Evolutionary conservation across 2,797 vertebrate species (phyloP).

Genomic region (Myripristis murdjan): DNA sequence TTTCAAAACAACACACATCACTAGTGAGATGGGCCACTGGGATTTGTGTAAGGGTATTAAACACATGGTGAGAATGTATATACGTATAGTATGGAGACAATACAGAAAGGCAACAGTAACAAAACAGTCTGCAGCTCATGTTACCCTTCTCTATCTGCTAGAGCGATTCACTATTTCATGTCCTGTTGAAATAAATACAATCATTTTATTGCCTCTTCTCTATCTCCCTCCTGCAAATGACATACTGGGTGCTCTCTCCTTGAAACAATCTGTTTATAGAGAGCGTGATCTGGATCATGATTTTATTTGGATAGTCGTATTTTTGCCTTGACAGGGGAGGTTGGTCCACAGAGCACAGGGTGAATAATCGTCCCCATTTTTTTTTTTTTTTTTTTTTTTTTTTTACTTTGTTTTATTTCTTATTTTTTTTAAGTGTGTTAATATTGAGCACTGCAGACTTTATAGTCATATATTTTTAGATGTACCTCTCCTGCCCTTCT

Average conservation of each 20-base stretch:
- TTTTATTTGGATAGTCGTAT: constrained; percentile 31
- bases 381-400: constrained; percentile 5
- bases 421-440: too few species aligned
- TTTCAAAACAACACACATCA: constrained; percentile 73
- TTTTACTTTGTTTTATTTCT: too few species aligned
- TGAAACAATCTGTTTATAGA: constrained; percentile 27
- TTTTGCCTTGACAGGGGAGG: too few species aligned
- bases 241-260: constrained; percentile 18
- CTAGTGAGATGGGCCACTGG: constrained; percentile 53
- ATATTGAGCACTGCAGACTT: too few species aligned
- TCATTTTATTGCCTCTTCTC: constrained; percentile 39
- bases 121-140: constrained; percentile 41
- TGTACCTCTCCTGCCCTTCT: neutral
- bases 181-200: constrained; percentile 41
- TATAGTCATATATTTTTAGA: neutral
- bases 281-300: constrained; percentile 16
- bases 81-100: constrained; percentile 38
- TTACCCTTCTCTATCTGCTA: constrained; percentile 40
- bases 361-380: constrained; percentile 3
- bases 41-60: constrained; percentile 61
- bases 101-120: constrained; percentile 39
- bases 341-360: too few species aligned
- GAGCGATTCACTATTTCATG: constrained; percentile 40
- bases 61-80: constrained; percentile 51
- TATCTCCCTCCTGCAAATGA: constrained; percentile 23